A percentile compares a stretch with the other conserved stretches of the same genome.
phyloP scores from a whole-genome alignment of 2,888 invertebrate species.

The Chymomyza procnemis region DNA sequence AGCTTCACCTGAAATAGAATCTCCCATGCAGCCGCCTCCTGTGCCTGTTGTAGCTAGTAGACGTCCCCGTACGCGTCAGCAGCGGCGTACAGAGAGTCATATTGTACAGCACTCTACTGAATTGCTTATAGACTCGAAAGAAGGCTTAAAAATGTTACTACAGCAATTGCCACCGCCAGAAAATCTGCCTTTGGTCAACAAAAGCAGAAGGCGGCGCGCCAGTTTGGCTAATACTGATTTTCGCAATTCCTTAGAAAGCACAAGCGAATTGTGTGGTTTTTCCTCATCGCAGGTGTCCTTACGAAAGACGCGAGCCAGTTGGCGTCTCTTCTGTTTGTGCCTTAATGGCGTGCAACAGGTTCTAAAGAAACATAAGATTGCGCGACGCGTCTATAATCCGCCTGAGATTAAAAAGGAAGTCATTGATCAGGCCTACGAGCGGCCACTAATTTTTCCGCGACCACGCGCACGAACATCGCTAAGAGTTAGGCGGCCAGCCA shows the following conservation, averaged over 20 bases:
- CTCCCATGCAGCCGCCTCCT: conserved; percentile 10
- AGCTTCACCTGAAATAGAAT: not conserved
- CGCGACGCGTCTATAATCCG: conserved; percentile 60
- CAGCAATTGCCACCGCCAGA: conserved; percentile 39
- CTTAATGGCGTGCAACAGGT: conserved; percentile 63
- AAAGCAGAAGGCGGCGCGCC: conserved; percentile 13
- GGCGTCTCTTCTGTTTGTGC: conserved; percentile 60
- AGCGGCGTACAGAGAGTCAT: conserved; percentile 27
- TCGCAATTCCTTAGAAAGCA: conserved; percentile 12
- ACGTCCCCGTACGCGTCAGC: conserved; percentile 45
- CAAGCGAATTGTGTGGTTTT: conserved; percentile 40
- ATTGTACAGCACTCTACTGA: conserved; percentile 3
- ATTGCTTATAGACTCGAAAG: conserved; percentile 40
- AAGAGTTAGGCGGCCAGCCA: conserved; percentile 16
- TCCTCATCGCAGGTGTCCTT: conserved; percentile 26
- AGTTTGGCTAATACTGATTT: not conserved
- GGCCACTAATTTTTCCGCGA: conserved; percentile 42
- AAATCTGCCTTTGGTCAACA: not conserved
- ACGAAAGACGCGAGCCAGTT: conserved; percentile 50
- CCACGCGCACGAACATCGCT: conserved; percentile 31
- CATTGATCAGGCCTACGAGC: conserved; percentile 37
- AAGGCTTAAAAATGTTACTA: conserved; percentile 33
- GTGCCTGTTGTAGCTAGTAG: not conserved
- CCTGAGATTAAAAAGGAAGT: conserved; percentile 40
- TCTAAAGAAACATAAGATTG: conserved; percentile 44